These are phyloP conservation scores for Phaethon lepturus DNA, from an alignment of 2,113 vertebrate genomes.

Conservation along the genomic window DNA sequence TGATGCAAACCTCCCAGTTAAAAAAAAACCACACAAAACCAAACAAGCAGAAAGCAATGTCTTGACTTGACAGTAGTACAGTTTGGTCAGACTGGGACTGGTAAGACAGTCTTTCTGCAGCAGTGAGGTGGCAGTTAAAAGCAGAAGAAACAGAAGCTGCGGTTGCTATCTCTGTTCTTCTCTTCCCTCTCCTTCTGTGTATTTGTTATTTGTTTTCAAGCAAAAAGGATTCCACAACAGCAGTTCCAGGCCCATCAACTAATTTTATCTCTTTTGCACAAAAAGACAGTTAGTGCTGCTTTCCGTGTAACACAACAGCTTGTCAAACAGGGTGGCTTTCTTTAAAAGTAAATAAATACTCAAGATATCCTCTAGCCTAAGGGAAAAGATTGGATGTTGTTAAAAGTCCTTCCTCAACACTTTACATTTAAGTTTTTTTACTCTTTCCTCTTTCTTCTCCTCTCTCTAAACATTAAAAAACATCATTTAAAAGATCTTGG, in stretches of 20 bases:
- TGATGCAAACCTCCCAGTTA: not conserved
- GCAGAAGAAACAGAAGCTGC: conserved; percentile 3
- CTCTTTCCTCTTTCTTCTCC: not conserved
- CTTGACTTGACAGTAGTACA: not conserved
- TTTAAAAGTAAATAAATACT: conserved; percentile 63
- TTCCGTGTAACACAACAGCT: conserved; percentile 70
- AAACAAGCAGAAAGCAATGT: not conserved
- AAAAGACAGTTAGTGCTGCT: conserved; percentile 47
- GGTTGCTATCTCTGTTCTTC: not conserved
- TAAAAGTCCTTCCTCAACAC: not conserved
- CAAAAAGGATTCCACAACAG: conserved; percentile 36
- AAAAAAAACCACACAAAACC: no score
- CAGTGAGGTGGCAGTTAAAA: not conserved
- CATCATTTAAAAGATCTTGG: not conserved
- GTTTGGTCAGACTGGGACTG: not conserved
- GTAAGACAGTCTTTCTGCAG: not conserved
- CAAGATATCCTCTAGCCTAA: conserved; percentile 40
- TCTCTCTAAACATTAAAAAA: not conserved
- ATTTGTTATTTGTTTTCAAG: conserved; percentile 67
- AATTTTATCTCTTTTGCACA: conserved; percentile 60
- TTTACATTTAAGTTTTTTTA: not conserved
- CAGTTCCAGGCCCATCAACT: conserved; percentile 50
- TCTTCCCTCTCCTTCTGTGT: conserved; percentile 54
- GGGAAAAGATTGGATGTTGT: not conserved
- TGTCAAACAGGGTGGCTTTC: conserved; percentile 60